Percentiles rank a stretch among this genome's conserved stretches.
These are phyloP conservation scores for Leptodactylus fuscus DNA, from an alignment of 2,113 vertebrate genomes.

Conservation along the genomic window DNA sequence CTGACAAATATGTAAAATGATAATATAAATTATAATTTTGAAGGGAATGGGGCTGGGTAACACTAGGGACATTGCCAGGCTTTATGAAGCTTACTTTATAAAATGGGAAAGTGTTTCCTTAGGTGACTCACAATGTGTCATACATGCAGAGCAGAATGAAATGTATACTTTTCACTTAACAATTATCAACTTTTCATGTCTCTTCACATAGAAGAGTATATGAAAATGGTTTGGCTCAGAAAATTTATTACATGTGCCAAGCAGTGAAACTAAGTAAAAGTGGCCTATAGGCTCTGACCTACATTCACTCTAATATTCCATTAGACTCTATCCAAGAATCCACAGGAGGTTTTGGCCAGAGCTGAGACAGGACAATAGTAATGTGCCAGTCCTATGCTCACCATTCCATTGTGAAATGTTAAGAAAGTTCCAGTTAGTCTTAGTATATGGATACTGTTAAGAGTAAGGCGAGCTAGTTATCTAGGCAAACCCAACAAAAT, in stretches of 20 bases:
- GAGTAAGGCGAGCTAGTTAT: too few relatives aligned
- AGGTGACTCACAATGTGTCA: constrained; percentile 1
- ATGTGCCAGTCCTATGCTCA: constrained; percentile 16
- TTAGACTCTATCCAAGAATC: constrained; percentile 27
- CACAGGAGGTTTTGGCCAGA: constrained; percentile 34
- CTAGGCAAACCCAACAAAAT: background rate
- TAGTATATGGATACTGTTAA: background rate
- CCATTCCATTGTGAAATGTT: background rate
- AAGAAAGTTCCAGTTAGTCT: background rate
- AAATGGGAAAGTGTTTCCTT: background rate
- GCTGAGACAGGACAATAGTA: constrained; percentile 28
- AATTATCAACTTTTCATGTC: constrained; percentile 27
- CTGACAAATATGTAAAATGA: background rate
- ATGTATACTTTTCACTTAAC: constrained; percentile 20
- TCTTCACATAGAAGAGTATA: constrained; percentile 2
- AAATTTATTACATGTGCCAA: constrained; percentile 36
- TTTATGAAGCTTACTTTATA: background rate
- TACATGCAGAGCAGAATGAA: background rate
- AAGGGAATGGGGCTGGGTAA: background rate
- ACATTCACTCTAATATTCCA: constrained; percentile 42
- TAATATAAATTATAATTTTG: background rate
- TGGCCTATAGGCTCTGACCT: constrained; percentile 22
- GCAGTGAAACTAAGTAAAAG: constrained; percentile 34
- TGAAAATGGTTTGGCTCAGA: constrained; percentile 36
- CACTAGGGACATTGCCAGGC: background rate